phyloP scores from a whole-genome alignment of 2,797 vertebrate species.

The Leuciscus waleckii region DNA sequence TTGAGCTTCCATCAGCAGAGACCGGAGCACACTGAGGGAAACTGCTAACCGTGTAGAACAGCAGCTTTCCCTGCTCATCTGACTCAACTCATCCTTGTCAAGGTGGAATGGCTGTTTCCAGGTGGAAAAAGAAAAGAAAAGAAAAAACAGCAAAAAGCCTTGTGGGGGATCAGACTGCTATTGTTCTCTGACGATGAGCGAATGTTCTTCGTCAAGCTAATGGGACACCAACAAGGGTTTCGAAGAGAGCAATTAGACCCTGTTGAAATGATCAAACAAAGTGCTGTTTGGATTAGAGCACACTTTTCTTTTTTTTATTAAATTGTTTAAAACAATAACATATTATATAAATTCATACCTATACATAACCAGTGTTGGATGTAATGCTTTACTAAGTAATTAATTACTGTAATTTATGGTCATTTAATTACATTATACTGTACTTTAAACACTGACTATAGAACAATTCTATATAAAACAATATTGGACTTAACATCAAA shows the following conservation, averaged over 20 bases:
- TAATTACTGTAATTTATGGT: too few relatives aligned
- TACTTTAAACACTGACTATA: too few relatives aligned
- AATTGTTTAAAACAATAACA: not conserved
- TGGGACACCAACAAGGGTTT: conserved; percentile 42
- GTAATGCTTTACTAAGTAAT: too few relatives aligned
- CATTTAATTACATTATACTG: too few relatives aligned
- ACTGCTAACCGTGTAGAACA: conserved; percentile 62
- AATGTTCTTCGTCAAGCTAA: conserved; percentile 48
- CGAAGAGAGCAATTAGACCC: conserved; percentile 47
- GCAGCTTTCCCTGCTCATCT: conserved; percentile 49
- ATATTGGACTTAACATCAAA: too few relatives aligned
- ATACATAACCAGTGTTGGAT: not conserved
- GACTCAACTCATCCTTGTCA: conserved; percentile 57
- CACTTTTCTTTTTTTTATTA: not conserved
- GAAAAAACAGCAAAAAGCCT: conserved; percentile 43
- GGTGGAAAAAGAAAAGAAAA: conserved; percentile 23
- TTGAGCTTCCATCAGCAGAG: conserved; percentile 54
- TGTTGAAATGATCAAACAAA: conserved; percentile 42
- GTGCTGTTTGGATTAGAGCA: not conserved
- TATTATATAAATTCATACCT: not conserved
- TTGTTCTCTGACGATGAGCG: conserved; percentile 10
- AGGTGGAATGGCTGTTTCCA: conserved; percentile 56
- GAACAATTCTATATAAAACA: too few relatives aligned
- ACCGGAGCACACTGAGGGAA: conserved; percentile 48
- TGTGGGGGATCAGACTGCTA: conserved; percentile 33